These are phyloP conservation scores for Steinernema carpocapsae DNA, from an alignment of 2,888 invertebrate species.

Conservation along the genomic window DNA sequence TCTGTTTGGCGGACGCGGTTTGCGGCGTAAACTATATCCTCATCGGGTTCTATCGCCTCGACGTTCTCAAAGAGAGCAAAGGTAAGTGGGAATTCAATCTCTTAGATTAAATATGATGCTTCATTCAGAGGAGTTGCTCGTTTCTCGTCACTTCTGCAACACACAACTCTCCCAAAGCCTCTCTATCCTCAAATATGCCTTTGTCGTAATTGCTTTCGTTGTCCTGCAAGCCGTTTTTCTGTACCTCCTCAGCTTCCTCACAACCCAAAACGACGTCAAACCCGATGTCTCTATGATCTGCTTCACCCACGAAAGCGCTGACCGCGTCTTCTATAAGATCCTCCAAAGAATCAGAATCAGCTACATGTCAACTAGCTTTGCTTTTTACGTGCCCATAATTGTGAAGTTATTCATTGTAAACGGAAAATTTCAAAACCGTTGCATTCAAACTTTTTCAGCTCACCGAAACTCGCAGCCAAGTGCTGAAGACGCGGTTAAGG, in stretches of 20 bases:
- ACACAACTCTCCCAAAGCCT: background rate
- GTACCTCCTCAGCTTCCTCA: background rate
- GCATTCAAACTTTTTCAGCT: background rate
- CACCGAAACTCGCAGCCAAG: background rate
- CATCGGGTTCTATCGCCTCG: background rate
- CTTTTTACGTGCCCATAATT: constrained; percentile 6
- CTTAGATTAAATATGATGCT: background rate
- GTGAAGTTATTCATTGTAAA: background rate
- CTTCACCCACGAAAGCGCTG: constrained; percentile 5
- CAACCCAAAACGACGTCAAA: constrained; percentile 1
- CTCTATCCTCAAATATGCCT: background rate
- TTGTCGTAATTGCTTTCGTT: background rate
- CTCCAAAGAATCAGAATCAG: background rate
- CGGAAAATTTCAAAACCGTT: background rate
- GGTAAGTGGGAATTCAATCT: background rate
- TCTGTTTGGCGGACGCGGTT: constrained; percentile 11
- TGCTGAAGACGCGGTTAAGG: background rate
- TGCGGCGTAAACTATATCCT: background rate
- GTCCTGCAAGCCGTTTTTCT: background rate
- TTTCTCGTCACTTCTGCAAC: constrained; percentile 17
- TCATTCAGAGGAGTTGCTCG: background rate
- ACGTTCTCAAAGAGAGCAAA: background rate
- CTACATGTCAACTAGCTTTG: background rate
- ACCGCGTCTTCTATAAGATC: background rate
- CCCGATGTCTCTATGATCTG: background rate